Percentiles rank a stretch among this genome's conserved stretches.
Conservation (phyloP, 2,888 invertebrate genomes). For the Scelioninae gen. 2 region DNA sequence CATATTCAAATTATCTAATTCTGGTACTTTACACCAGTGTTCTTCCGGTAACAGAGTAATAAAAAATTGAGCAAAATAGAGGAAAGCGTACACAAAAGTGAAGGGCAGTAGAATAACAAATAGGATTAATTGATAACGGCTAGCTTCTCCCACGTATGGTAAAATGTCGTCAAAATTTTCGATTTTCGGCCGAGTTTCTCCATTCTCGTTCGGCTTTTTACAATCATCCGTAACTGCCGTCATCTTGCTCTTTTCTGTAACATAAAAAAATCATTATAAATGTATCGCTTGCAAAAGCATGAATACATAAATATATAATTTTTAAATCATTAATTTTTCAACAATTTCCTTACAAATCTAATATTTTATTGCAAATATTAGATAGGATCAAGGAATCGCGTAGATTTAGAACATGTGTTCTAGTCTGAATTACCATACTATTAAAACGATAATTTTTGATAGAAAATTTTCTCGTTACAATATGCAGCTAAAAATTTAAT, state of each 20-base stretch:
- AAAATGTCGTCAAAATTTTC: slow-evolving; percentile 73
- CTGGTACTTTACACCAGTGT: slow-evolving; percentile 73
- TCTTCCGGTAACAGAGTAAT: slow-evolving; percentile 72
- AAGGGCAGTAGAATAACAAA: slow-evolving; percentile 72
- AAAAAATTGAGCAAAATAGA: slow-evolving; percentile 74
- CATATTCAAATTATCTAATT: slow-evolving; percentile 67
- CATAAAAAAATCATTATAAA: background rate
- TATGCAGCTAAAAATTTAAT: too few species aligned
- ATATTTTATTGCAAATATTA: too few species aligned
- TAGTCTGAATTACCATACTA: too few species aligned
- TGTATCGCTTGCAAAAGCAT: slow-evolving; percentile 1
- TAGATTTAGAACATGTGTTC: too few species aligned
- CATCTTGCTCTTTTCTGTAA: slow-evolving; percentile 65
- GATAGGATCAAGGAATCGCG: too few species aligned
- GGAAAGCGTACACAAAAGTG: slow-evolving; percentile 73
- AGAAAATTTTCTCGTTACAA: too few species aligned
- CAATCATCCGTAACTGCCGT: slow-evolving; percentile 68
- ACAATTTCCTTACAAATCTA: too few species aligned
- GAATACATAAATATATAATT: too few species aligned
- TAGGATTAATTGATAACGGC: slow-evolving; percentile 72
- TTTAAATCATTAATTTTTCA: too few species aligned
- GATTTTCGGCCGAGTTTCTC: slow-evolving; percentile 66
- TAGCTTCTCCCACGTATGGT: slow-evolving; percentile 73
- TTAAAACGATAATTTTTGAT: too few species aligned
- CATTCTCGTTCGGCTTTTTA: slow-evolving; percentile 68